These are phyloP conservation scores for Epinephelus malabaricus DNA, from an alignment of 2,797 vertebrate genomes.

Conservation along the genomic window DNA sequence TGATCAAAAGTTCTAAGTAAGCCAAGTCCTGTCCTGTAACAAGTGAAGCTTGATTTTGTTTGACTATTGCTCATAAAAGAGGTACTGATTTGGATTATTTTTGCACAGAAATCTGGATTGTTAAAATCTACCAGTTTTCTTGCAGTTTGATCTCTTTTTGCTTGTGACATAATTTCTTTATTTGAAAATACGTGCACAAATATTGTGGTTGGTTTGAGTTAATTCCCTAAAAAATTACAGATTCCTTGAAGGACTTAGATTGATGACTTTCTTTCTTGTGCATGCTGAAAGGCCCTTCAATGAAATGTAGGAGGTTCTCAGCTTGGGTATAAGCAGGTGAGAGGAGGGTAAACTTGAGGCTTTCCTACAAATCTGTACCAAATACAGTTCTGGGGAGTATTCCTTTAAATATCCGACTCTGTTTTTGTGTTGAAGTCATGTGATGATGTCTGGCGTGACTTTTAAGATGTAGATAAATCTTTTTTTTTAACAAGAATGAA, in stretches of 20 bases:
- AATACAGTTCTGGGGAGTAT: too few species aligned
- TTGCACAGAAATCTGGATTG: too few species aligned
- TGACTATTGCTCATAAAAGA: not conserved
- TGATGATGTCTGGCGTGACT: not conserved
- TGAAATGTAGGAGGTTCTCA: not conserved
- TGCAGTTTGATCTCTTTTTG: too few species aligned
- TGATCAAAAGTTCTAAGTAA: too few species aligned
- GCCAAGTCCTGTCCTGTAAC: not conserved
- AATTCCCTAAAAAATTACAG: too few species aligned
- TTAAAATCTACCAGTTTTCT: too few species aligned
- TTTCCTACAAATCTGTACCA: too few species aligned
- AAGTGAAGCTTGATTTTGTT: not conserved
- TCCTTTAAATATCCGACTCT: not conserved
- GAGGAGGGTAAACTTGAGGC: not conserved
- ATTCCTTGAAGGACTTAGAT: too few species aligned
- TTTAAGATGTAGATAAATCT: not conserved
- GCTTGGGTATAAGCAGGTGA: not conserved
- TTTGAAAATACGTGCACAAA: too few species aligned
- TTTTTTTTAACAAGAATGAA: not conserved
- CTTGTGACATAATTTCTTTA: too few species aligned
- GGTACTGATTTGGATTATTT: not conserved
- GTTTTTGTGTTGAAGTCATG: not conserved
- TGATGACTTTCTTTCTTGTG: not conserved
- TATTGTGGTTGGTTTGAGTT: too few species aligned
- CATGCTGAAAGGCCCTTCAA: not conserved